Evolutionary conservation across 2,113 vertebrate genomes (phyloP), one percentile per base, ranked within the genome.

Genomic region (Steatornis caripensis): DNA sequence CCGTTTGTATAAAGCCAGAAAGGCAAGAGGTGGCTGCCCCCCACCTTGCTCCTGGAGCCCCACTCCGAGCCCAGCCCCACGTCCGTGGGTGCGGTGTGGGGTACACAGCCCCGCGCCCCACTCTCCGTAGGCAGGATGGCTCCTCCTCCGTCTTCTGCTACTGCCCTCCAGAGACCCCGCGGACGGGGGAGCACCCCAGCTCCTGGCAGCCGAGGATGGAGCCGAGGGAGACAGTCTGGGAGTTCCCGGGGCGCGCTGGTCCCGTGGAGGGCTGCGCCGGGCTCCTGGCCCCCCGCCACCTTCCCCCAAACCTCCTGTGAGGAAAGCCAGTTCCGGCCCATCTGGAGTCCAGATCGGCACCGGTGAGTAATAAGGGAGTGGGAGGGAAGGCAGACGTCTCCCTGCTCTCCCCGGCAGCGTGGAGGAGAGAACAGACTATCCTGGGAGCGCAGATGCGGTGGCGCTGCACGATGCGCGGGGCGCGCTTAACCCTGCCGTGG

Each of bases 321-420:
- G 66, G n/a, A 78, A 69, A 89, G 45, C 7, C 3, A 13, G 65
- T 95, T 93, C 87, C 12, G 55, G 75, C 77, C 96, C 97, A 96
- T 97, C 95, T 97, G 97, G 75, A 96, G 88, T 66, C 69, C 96
- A 95, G 90, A 84, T 90, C n/a, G 14, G 66, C 89, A 84, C 23
- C 4, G 14, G 86, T 97, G 96, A 97, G 90, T 96, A 94, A 94
- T 78, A 1, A 32, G 16, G 48, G 89, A 93, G 97, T 97, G 82
- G 96, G 97, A 96, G 96, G 96, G 61, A 89, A 97, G 95, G 96
- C 96, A 97, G 94, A 94, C 91, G 9, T 83, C 90, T 91, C 90
- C 78, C 72, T 46, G 84, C 84, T 48, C 36, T 93, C 64, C 57
- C 90, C 27, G 39, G 79, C 90, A 95, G 92, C 1, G 24, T 76